Evolutionary conservation across 2,113 vertebrate species (phyloP), one percentile per base, ranked within the genome.

Genomic region (Grantiella picta): DNA sequence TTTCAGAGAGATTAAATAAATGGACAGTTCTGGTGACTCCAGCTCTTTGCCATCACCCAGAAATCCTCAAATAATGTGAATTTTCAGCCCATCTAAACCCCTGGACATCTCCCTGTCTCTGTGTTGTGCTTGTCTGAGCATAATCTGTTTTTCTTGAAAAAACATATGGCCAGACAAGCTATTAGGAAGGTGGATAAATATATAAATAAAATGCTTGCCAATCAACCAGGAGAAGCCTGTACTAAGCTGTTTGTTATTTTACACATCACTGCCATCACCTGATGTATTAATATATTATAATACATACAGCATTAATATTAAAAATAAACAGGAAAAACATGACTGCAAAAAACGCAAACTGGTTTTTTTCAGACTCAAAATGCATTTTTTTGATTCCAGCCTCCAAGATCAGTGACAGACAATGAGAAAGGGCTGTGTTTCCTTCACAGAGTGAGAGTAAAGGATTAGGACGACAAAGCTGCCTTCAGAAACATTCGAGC

Each of bases 391-490:
- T 23, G 2, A 36, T 63, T 78, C 52, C 59, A 85, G 4, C 14
- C 63, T 61, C 28, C 76, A 57, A 19, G 42, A 72, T 56, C 19
- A 61, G 53, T 5, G n/a, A 7, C 22, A 72, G 73, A 47, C 52
- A 49, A 38, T 7, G 57, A 77, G 71, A 64, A 89, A 87, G 57
- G 72, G 61, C 56, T 81, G 33, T 24, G 53, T 49, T 64, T 54
- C 93, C 78, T 60, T 22, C 69, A 23, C 1, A 0, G 56, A 44
- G 54, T 1, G 18, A 63, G 38, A 9, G 15, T 3, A 31, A 49
- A 91, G 82, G 56, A 90, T 81, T 70, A 78, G 53, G 80, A 81
- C 33, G 82, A 93, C 76, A 96, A 57, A 93, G 76, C 65, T 79
- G 82, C 52, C 76, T 71, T 69, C 47, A 29, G 53, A 94, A 95